Evolutionary conservation across 2,113 vertebrate genomes (phyloP).

Genomic region (Gallinago undulata): DNA sequence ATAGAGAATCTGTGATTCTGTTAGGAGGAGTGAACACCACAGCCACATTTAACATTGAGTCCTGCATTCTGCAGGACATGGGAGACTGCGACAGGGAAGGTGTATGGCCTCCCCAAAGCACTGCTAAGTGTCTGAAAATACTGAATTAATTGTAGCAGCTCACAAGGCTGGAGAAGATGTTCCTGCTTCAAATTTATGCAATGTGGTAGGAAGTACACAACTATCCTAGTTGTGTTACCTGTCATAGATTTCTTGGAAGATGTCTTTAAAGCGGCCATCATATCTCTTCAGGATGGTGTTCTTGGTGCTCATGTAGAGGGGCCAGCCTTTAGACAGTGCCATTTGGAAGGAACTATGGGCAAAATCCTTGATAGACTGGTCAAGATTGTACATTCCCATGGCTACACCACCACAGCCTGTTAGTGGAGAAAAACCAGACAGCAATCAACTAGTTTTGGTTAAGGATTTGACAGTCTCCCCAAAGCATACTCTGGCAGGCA

Average conservation of each 20-base stretch:
- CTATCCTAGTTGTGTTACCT: constrained; percentile 76
- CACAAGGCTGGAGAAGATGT: background rate
- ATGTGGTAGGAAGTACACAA: background rate
- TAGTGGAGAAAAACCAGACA: background rate
- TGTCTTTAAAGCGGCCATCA: constrained; percentile 96
- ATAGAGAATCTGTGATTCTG: background rate
- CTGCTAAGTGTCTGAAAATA: background rate
- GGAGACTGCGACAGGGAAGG: background rate
- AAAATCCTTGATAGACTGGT: constrained; percentile 92
- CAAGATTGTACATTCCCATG: constrained; percentile 97
- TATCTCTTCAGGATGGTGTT: constrained; percentile 99
- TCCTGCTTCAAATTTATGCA: background rate
- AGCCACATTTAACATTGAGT: background rate
- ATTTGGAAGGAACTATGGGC: constrained; percentile 99
- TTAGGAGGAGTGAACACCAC: background rate
- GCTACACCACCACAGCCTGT: constrained; percentile 91
- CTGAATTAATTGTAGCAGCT: background rate
- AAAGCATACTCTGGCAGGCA: background rate
- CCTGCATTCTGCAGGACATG: background rate
- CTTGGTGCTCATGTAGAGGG: constrained; percentile 97
- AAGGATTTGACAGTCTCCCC: background rate
- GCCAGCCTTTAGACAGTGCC: constrained; percentile 88
- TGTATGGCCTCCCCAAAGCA: accelerated
- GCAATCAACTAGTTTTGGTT: background rate
- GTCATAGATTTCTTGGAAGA: constrained; percentile 98